phyloP scores from a whole-genome alignment of 2,888 invertebrate genomes.

The Petrolisthes manimaculis region DNA sequence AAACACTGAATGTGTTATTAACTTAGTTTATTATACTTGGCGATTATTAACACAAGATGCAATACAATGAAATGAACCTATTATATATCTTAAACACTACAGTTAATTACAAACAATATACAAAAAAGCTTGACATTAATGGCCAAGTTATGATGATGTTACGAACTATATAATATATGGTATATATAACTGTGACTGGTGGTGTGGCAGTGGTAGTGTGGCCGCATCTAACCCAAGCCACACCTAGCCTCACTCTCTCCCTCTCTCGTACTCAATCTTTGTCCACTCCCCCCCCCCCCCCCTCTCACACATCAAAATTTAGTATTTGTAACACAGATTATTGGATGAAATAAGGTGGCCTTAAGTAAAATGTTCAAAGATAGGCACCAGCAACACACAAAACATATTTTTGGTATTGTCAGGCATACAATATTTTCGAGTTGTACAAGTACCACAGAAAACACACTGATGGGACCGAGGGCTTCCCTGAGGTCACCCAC shows the following conservation, averaged over 20 bases:
- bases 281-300: no score
- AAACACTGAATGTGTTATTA: background rate
- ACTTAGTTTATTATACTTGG: constrained; percentile 15
- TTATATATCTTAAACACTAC: background rate
- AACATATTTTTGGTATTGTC: background rate
- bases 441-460: constrained; percentile 11
- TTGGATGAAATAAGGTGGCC: no score
- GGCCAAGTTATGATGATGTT: background rate
- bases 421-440: constrained; percentile 9
- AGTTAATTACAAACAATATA: constrained; percentile 18
- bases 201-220: background rate
- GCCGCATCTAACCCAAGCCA: background rate
- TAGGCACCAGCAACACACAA: no score
- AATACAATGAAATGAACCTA: background rate
- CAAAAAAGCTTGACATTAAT: constrained; percentile 1
- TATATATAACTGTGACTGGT: background rate
- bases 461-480: background rate
- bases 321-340: no score
- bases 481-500: background rate
- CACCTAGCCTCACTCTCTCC: no score
- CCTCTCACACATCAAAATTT: no score
- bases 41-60: background rate
- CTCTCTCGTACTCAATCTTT: no score
- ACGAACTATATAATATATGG: background rate
- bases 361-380: no score